These are phyloP conservation scores for Synodontis membranacea DNA, from an alignment of 2,113 vertebrate species.

Conservation along the genomic window DNA sequence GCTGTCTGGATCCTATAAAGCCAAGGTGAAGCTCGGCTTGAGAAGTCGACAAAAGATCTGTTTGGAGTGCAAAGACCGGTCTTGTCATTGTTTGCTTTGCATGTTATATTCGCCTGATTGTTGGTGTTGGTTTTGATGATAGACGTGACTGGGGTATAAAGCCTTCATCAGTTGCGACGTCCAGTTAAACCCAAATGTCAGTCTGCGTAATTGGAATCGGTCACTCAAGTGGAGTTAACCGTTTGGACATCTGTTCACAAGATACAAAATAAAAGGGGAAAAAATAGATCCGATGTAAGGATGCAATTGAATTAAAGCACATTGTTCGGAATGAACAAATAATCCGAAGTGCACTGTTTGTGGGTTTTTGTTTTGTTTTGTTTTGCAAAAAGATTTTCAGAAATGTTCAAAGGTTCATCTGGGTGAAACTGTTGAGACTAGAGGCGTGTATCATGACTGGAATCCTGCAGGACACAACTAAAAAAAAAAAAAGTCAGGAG, in stretches of 20 bases:
- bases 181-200: neutral
- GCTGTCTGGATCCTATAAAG: conserved; percentile 28
- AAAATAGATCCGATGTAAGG: neutral
- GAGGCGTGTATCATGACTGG: neutral
- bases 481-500: neutral
- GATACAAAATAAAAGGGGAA: neutral
- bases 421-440: neutral
- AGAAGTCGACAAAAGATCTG: conserved; percentile 14
- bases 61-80: neutral
- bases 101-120: neutral
- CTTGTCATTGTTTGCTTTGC: neutral
- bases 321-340: neutral
- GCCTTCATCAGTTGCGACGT: neutral
- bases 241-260: neutral
- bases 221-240: neutral
- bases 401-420: neutral
- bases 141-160: neutral
- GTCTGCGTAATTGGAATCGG: neutral
- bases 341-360: neutral
- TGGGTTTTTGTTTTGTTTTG: neutral
- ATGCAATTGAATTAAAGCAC: too few relatives aligned
- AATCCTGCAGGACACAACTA: neutral
- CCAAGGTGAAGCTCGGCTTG: conserved; percentile 22
- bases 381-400: neutral
- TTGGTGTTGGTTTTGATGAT: neutral